Conservation (phyloP, 2,888 invertebrate genomes). For the Cephus spinipes region DNA sequence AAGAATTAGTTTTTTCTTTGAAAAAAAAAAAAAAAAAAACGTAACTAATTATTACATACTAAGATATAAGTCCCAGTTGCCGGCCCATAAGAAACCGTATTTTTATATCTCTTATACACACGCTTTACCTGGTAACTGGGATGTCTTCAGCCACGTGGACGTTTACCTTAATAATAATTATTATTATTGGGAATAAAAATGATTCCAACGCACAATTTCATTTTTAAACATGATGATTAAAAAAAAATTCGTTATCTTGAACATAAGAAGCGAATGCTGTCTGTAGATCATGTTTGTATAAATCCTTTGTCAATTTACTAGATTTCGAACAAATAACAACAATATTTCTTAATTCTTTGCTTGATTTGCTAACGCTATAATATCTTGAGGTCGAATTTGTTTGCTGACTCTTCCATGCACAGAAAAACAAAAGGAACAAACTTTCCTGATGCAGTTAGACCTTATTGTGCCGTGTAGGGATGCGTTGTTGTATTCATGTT, state of each 20-base stretch:
- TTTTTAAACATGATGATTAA: no score
- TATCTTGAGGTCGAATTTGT: constrained; percentile 20
- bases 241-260: constrained; percentile 7
- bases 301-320: constrained; percentile 21
- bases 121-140: no score
- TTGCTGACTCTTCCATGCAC: constrained; percentile 20
- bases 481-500: constrained; percentile 13
- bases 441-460: constrained; percentile 22
- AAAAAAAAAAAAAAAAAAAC: no score
- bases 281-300: neutral
- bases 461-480: constrained; percentile 18
- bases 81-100: no score
- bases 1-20: no score
- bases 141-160: no score
- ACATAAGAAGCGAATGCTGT: constrained; percentile 6
- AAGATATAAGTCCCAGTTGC: no score
- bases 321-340: constrained; percentile 24
- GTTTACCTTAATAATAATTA: no score
- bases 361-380: constrained; percentile 12
- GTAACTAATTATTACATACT: no score
- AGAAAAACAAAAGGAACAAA: constrained; percentile 21
- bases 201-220: no score
- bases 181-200: no score
- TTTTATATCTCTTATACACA: no score
- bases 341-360: constrained; percentile 20